Conservation (phyloP, 1,140 invertebrate genomes). For the Sinella curviseta region DNA sequence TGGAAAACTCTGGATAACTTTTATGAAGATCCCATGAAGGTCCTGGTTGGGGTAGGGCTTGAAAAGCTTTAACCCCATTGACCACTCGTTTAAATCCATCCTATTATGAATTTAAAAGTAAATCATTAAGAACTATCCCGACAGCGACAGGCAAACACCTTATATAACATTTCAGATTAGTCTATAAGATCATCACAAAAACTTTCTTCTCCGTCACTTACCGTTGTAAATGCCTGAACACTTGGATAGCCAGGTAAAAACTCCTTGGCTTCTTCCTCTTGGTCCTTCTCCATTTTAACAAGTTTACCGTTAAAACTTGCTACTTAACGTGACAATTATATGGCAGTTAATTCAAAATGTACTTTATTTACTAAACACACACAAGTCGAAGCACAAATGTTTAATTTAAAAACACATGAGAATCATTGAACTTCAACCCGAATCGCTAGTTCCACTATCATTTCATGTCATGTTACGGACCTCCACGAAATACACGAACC, state of each 20-base stretch:
- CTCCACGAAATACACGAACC: no score
- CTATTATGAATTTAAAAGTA: conserved; percentile 53
- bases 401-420: no score
- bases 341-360: neutral
- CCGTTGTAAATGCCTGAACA: conserved; percentile 30
- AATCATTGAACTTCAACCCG: no score
- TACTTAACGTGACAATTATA: neutral
- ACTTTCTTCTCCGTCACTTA: neutral
- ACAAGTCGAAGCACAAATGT: no score
- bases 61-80: conserved; percentile 66
- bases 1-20: conserved; percentile 68
- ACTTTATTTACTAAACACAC: no score
- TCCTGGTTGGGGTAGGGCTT: conserved; percentile 65
- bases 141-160: neutral
- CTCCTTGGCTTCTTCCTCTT: neutral
- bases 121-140: neutral
- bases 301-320: neutral
- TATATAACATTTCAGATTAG: neutral
- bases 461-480: no score
- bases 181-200: neutral
- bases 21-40: conserved; percentile 69
- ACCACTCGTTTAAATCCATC: conserved; percentile 61
- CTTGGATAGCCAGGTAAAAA: conserved; percentile 18
- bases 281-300: neutral
- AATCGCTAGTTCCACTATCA: no score